Base-by-base conservation (phyloP, 2,888 invertebrate genomes). In the Aphodius granarius region DNA sequence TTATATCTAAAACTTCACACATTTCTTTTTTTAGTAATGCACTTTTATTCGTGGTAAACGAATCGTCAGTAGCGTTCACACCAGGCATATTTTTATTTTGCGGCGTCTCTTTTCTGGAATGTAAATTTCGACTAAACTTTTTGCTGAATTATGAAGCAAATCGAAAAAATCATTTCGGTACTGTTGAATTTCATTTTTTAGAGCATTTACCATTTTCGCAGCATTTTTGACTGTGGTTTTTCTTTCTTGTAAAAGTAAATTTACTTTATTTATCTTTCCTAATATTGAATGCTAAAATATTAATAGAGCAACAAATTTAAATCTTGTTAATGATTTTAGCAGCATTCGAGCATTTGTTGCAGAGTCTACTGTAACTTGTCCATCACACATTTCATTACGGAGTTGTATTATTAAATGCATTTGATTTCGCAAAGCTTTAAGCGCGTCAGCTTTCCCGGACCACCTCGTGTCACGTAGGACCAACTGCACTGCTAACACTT, bases 261-360 rank as follows among this genome's bases (percentile, higher is more conserved):
- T 65, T 66, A 66, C 66, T 66, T 66, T 66, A 66, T 66, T 66
- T 66, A 6, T 66, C 16, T 66, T 66, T 66, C 66, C 66, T 66
- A 66, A 66, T 17, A 66, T 66, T 66, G 66, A 19, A 66, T 66
- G 3, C 66, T 17, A 66, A 6, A 66, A 66, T 66, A 66, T 66
- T 66, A 64, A 64, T 64, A 64, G 64, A 16, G 64, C 64, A 64
- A 64, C 64, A 64, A 64, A 64, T 64, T 64, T 64, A 64, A 64
- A 6, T 66, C 20, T 17, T 66, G 66, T 66, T 66, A 66, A 66
- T 66, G 17, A 66, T 17, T 6, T 66, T 66, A 15, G 66, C 66
- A 66, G 13, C n/a, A 66, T 66, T 66, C 66, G 17, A 66, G 66
- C 66, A 66, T 16, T 66, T 66, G 66, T 66, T 66, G 17, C 66